Percentiles rank a stretch among this genome's conserved stretches.
Conservation (phyloP, 2,113 vertebrate species). For the Arvicanthis niloticus region DNA sequence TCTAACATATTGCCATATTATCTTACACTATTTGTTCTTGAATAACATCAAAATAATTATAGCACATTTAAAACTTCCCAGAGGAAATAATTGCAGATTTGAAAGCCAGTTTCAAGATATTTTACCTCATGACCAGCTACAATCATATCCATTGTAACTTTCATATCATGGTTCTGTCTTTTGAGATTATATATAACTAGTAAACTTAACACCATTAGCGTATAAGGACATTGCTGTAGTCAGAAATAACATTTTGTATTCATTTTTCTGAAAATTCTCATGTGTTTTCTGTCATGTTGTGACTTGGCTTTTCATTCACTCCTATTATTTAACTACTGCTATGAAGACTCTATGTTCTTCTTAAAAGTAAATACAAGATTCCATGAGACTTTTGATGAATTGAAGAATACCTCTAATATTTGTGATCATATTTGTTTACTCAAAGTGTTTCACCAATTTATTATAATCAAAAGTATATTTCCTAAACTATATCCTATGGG, state of each 20-base stretch:
- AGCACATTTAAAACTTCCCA: not conserved
- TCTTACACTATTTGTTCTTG: not conserved
- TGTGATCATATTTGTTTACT: not conserved
- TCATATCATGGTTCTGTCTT: not conserved
- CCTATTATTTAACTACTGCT: not conserved
- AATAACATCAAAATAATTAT: not conserved
- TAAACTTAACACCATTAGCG: not conserved
- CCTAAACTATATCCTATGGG: not conserved
- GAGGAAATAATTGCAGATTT: not conserved
- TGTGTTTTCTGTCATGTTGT: not conserved
- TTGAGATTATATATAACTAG: not conserved
- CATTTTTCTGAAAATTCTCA: not conserved
- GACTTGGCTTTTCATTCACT: not conserved
- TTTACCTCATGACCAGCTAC: not conserved
- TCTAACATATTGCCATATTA: not conserved
- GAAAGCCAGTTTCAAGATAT: not conserved
- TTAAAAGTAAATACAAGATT: not conserved
- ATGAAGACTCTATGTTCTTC: slow-evolving; percentile 5
- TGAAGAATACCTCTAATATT: not conserved
- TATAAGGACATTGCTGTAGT: not conserved
- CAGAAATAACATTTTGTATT: not conserved
- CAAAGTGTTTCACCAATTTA: not conserved
- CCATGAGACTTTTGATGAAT: not conserved
- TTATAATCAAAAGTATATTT: not conserved
- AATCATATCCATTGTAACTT: not conserved